Evolutionary conservation across 1,140 invertebrate species (phyloP).

Genomic region (Nixonia krombeini): DNA sequence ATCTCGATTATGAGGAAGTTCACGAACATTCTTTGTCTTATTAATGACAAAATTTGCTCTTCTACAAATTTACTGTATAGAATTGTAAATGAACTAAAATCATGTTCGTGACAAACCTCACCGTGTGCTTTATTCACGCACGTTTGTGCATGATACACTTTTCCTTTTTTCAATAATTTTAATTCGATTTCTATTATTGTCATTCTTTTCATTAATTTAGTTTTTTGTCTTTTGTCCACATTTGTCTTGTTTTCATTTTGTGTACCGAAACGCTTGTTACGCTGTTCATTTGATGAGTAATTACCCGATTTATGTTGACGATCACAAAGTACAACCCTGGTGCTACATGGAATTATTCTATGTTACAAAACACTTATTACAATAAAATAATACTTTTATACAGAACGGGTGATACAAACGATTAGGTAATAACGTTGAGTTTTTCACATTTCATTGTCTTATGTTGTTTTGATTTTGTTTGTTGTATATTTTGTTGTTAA

Average conservation of each 20-base stretch:
- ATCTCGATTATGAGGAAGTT: slow-evolving; percentile 16
- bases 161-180: slow-evolving; percentile 12
- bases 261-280: slow-evolving; percentile 34
- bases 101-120: slow-evolving; percentile 12
- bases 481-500: slow-evolving; percentile 34
- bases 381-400: slow-evolving; percentile 18
- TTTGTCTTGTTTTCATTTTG: slow-evolving; percentile 12
- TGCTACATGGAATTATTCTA: slow-evolving; percentile 71
- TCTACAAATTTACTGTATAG: neutral
- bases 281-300: slow-evolving; percentile 26
- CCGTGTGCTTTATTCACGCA: slow-evolving; percentile 18
- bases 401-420: slow-evolving; percentile 42
- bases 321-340: slow-evolving; percentile 58
- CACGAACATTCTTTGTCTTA: too few relatives aligned
- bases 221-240: neutral
- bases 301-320: too few relatives aligned
- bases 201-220: neutral
- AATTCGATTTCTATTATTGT: slow-evolving; percentile 1
- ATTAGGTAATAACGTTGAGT: slow-evolving; percentile 43
- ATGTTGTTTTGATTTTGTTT: slow-evolving; percentile 31
- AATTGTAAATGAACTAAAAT: too few relatives aligned
- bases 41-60: neutral
- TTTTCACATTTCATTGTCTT: slow-evolving; percentile 38
- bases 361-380: slow-evolving; percentile 44
- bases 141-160: slow-evolving; percentile 37